Evolutionary conservation across 2,113 vertebrate species (phyloP).

Genomic region (Scatophagus argus): DNA sequence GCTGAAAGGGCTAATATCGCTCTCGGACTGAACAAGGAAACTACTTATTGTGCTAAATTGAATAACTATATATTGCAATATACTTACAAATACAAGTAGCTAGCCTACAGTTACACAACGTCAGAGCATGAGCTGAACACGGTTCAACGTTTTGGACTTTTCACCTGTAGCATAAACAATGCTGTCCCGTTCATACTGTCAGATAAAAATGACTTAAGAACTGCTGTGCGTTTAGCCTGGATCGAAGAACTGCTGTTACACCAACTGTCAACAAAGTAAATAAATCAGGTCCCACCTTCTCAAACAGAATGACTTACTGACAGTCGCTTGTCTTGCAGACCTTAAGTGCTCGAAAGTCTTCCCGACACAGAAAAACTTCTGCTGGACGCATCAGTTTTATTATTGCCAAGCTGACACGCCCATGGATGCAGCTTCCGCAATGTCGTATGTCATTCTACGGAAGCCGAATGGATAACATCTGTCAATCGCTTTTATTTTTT

Average conservation of each 20-base stretch:
- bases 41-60: neutral
- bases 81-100: neutral
- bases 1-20: neutral
- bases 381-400: constrained; percentile 9
- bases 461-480: neutral
- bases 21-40: neutral
- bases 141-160: neutral
- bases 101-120: neutral
- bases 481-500: neutral
- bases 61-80: neutral
- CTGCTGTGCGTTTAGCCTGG: neutral
- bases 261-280: neutral
- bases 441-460: neutral
- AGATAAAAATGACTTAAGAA: neutral
- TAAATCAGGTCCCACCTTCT: neutral
- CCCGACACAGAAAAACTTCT: neutral
- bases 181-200: neutral
- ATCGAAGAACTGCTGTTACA: neutral
- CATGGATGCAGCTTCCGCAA: constrained; percentile 36
- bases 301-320: constrained; percentile 33
- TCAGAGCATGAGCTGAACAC: too few relatives aligned
- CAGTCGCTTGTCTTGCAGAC: neutral
- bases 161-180: too few relatives aligned
- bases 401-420: constrained; percentile 45
- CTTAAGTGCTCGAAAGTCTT: neutral